Conservation (phyloP, 2,888 invertebrate genomes). For the Platerodrilus igneus region DNA sequence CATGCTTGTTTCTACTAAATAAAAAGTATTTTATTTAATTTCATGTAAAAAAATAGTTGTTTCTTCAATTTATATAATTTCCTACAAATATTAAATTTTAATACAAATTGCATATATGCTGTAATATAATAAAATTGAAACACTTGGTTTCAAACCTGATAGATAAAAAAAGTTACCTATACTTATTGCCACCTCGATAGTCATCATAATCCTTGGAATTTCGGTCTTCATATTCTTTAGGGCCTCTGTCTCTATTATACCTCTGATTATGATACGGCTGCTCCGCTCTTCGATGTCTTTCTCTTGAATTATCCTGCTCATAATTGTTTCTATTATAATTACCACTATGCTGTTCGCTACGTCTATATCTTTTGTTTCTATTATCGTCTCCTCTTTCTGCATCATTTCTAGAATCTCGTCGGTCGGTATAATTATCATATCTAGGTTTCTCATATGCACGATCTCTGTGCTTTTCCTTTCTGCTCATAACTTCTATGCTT, state of each 20-base stretch:
- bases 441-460: slow-evolving; percentile 1
- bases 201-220: slow-evolving; percentile 21
- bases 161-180: slow-evolving; percentile 14
- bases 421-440: background rate
- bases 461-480: slow-evolving; percentile 3
- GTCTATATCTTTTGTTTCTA: slow-evolving; percentile 18
- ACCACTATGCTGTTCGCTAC: slow-evolving; percentile 15
- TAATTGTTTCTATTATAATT: slow-evolving; percentile 10
- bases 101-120: too few relatives aligned
- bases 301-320: slow-evolving; percentile 10
- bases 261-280: too few relatives aligned
- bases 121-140: too few relatives aligned
- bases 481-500: slow-evolving; percentile 10
- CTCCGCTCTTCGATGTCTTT: slow-evolving; percentile 9
- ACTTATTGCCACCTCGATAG: slow-evolving; percentile 21
- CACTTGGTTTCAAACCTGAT: too few relatives aligned
- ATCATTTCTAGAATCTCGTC: slow-evolving; percentile 10
- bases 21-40: too few relatives aligned
- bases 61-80: too few relatives aligned
- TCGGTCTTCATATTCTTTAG: slow-evolving; percentile 5
- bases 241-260: slow-evolving; percentile 5
- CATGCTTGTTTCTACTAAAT: slow-evolving; percentile 26
- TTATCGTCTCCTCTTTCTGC: slow-evolving; percentile 13
- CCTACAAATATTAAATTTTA: too few relatives aligned
- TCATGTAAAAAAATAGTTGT: too few relatives aligned